Evolutionary conservation across 2,797 vertebrate species (phyloP).

Genomic region (Sebastolobus altivelis): DNA sequence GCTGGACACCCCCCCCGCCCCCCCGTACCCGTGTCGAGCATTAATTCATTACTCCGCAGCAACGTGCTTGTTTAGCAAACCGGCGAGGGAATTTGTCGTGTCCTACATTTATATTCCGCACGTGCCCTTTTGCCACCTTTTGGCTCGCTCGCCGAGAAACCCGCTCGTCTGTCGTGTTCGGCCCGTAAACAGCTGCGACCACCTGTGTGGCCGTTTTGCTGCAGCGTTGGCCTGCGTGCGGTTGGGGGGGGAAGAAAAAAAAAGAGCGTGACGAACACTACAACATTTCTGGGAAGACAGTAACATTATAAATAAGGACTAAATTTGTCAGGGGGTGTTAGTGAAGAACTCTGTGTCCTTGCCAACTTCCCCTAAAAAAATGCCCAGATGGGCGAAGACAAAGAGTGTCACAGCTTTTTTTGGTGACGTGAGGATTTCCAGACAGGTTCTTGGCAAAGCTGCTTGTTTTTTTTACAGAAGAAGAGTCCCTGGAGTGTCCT

Average conservation of each 20-base stretch:
- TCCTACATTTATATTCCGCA: constrained; percentile 71
- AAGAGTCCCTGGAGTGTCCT: constrained; percentile 54
- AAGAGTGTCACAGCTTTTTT: constrained; percentile 51
- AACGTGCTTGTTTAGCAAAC: constrained; percentile 71
- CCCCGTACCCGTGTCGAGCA: constrained; percentile 27
- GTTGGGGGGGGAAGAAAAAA: not conserved
- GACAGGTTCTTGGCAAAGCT: constrained; percentile 69
- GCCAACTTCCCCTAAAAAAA: constrained; percentile 48
- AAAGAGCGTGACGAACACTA: constrained; percentile 21
- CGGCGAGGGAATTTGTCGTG: constrained; percentile 46
- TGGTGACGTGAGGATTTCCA: constrained; percentile 45
- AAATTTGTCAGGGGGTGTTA: constrained; percentile 30
- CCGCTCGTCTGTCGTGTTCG: constrained; percentile 63
- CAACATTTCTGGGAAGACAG: constrained; percentile 21
- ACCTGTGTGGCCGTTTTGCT: constrained; percentile 76
- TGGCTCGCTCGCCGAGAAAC: constrained; percentile 50
- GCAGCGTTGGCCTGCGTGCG: constrained; percentile 49
- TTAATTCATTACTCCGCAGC: constrained; percentile 60
- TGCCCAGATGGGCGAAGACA: constrained; percentile 59
- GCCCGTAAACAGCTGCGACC: constrained; percentile 72
- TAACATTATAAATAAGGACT: constrained; percentile 52
- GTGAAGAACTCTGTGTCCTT: constrained; percentile 42
- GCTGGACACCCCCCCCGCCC: constrained; percentile 1
- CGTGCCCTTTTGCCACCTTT: constrained; percentile 71
- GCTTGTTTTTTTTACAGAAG: constrained; percentile 33